Evolutionary conservation across 2,797 vertebrate species (phyloP).

Genomic region (Masticophis lateralis): DNA sequence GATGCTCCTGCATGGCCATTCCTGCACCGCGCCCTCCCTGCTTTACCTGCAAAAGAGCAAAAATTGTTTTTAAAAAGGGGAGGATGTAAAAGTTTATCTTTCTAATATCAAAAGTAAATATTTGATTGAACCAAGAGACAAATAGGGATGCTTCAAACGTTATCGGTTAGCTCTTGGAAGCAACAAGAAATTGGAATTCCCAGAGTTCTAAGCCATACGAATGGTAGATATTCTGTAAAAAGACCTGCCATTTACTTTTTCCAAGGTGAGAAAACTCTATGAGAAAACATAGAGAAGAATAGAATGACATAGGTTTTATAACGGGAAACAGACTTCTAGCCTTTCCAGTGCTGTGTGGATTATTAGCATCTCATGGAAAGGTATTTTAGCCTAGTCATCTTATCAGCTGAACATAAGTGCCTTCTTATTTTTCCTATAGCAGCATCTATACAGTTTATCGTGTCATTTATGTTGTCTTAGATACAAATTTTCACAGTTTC

Average conservation of each 20-base stretch:
- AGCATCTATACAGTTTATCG: neutral
- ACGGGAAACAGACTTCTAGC: neutral
- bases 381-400: neutral
- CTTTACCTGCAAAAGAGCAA: conserved; percentile 72
- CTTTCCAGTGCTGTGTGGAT: neutral
- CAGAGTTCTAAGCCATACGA: neutral
- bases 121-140: neutral
- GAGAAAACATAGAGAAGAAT: neutral
- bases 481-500: too few species aligned
- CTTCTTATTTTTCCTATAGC: neutral
- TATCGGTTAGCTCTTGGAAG: neutral
- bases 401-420: neutral
- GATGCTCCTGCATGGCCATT: conserved; percentile 75
- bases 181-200: neutral
- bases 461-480: too few species aligned
- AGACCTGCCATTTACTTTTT: neutral
- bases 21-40: conserved; percentile 80
- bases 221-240: neutral
- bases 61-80: neutral
- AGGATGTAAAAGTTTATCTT: neutral
- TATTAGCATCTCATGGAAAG: neutral
- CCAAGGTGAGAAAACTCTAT: neutral
- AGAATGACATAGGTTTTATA: neutral
- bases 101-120: neutral
- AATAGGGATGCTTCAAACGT: neutral